phyloP scores from a whole-genome alignment of 23 tunicate genomes.

The Diplosoma virens region DNA sequence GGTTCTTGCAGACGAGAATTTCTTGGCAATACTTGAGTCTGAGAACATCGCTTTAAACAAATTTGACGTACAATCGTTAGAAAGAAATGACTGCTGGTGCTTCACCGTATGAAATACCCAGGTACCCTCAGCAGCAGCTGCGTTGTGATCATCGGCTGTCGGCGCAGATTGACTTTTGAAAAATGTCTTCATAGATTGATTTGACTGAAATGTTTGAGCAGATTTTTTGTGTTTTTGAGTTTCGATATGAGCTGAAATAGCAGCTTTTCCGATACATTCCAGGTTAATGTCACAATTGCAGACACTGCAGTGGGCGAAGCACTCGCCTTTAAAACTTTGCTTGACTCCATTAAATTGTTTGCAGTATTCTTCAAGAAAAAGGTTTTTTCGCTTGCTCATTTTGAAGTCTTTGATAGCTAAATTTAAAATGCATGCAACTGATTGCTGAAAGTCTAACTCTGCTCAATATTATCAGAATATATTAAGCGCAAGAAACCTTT shows the following conservation, averaged over 20 bases:
- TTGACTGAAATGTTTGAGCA: slow-evolving; percentile 16
- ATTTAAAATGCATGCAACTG: no score
- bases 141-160: slow-evolving; percentile 30
- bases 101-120: slow-evolving; percentile 47
- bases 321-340: slow-evolving; percentile 39
- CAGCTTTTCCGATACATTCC: slow-evolving; percentile 9
- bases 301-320: slow-evolving; percentile 30
- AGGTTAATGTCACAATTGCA: slow-evolving; percentile 36
- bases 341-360: slow-evolving; percentile 28
- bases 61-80: slow-evolving; percentile 50
- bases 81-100: slow-evolving; percentile 46
- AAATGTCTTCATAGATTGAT: slow-evolving; percentile 18
- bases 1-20: slow-evolving; percentile 27
- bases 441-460: no score
- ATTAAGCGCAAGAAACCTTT: no score
- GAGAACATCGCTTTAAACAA: slow-evolving; percentile 38
- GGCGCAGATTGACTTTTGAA: slow-evolving; percentile 35
- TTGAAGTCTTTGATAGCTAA: no score
- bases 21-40: slow-evolving; percentile 26
- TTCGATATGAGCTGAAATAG: slow-evolving; percentile 2
- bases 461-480: no score
- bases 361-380: slow-evolving; percentile 41
- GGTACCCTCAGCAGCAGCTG: slow-evolving; percentile 63
- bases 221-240: slow-evolving; percentile 18
- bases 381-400: slow-evolving; percentile 47